Conservation (phyloP, 2,888 invertebrate species). For the Smittia sp. region DNA sequence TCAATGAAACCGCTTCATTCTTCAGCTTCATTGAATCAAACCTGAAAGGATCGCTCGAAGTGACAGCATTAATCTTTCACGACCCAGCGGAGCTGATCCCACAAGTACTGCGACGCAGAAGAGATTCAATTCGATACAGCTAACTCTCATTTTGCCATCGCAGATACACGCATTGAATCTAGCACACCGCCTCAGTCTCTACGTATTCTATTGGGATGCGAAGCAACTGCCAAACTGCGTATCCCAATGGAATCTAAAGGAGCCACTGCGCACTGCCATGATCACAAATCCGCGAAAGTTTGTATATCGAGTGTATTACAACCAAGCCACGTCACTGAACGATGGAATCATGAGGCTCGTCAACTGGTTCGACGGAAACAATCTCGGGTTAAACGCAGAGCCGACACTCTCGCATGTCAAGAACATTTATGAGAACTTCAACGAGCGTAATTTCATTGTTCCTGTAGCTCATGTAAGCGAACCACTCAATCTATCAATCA, state of each 20-base stretch:
- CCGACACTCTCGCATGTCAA: conserved; percentile 64
- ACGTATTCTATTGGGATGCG: conserved; percentile 68
- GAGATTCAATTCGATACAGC: not conserved
- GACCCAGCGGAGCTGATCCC: conserved; percentile 48
- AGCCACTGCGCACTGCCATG: conserved; percentile 59
- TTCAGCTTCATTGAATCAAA: conserved; percentile 49
- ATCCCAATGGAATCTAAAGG: conserved; percentile 47
- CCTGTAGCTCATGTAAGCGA: conserved; percentile 69
- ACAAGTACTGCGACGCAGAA: conserved; percentile 36
- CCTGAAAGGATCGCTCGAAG: conserved; percentile 49
- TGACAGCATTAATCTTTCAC: conserved; percentile 50
- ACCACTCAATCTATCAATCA: not conserved
- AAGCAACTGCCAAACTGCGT: conserved; percentile 58
- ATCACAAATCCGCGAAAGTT: conserved; percentile 60
- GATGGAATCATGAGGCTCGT: conserved; percentile 61
- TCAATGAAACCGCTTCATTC: conserved; percentile 48
- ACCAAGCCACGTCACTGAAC: conserved; percentile 63
- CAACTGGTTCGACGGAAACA: conserved; percentile 69
- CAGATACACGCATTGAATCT: conserved; percentile 47
- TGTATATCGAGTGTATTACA: conserved; percentile 63
- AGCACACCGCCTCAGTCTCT: conserved; percentile 54
- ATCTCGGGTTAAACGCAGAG: conserved; percentile 60
- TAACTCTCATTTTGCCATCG: not conserved
- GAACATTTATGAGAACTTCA: conserved; percentile 65
- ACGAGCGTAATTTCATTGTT: conserved; percentile 62